Evolutionary conservation across 2,113 vertebrate species (phyloP), one percentile per base, ranked within the genome.

Genomic region (Sclerurus mexicanus): DNA sequence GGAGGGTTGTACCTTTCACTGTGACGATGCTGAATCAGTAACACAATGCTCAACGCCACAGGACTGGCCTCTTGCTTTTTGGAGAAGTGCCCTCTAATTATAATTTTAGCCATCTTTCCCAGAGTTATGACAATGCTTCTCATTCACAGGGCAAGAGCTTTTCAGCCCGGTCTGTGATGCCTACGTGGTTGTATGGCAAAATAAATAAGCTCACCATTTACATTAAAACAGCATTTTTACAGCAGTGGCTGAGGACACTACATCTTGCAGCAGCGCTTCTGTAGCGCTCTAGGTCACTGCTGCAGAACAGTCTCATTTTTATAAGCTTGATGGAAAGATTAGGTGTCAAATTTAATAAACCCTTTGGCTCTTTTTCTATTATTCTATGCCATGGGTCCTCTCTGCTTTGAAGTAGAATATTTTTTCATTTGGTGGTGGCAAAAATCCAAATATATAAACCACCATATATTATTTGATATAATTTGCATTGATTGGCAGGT

Each of bases 341-440:
- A 94, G 78, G 82, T 95, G 88, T 95, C 88, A 97, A 89, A 95
- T 95, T 95, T 90, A 97, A 96, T 95, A 97, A 96, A 93, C 15
- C 76, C 73, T 76, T 90, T 87, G 87, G 74, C 85, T 96, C 62
- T 87, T 93, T 94, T 81, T 90, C 86, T 89, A 42, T 96, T 93
- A 75, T 87, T 89, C 74, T 62, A 12, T 79, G 89, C 50, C 76
- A 52, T 28, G 53, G 72, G n/a, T 90, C 62, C 76, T 85, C 72
- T 94, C 67, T 85, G 85, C 68, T 92, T 92, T 77, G 59, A 90
- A 85, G 52, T 15, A 80, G 56, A 58, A 21, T 81, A 71, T 72
- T 95, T 86, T 90, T 89, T 93, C 78, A 88, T 94, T 89, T 69
- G 66, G 22, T 72, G 47, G 30, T 93, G 69, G 71, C 89, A 90